Base-by-base conservation (phyloP, 64 coral and sea anemone species). In the Astreopora myriophthalma region DNA sequence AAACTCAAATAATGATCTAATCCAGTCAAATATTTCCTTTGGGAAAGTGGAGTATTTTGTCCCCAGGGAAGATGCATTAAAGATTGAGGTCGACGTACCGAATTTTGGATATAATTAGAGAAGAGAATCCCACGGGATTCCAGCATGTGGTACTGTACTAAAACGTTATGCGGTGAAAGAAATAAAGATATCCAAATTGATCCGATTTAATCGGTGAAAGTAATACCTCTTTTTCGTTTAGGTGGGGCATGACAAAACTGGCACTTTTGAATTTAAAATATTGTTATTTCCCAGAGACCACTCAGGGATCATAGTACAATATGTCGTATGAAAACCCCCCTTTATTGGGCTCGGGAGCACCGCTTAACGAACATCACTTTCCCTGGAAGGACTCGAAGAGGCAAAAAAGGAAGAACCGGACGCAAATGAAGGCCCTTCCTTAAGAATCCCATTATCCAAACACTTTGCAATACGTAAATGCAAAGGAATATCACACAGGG, bases 21-120 rank as follows among this genome's bases (percentile, higher is more conserved):
- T 34, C 32, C 57, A 83, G 79, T 38, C 79, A 38, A 23, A 83
- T 63, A 83, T 83, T 83, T 83, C 79, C 79, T 83, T 52, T 80
- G 48, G 14, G 31, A 29, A 76, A 78, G 17, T 32, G 20, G 29
- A 37, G 55, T 63, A 65, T 64, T 79, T 65, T 83, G 52, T 10
- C 57, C 29, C 16, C 52, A 62, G 57, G 52, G 52, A 34, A 5
- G 31, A 39, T 8, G 30, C 12, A 32, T 25, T 0, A 37, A 35
- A 55, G 12, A 34, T 61, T 51, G 32, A 26, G 20, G 24, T 64
- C 20, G 32, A 24, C 28, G 2, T 55, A 12, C 49, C 3, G 3
- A 55, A 55, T 16, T 16, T 16, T 55, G 16, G 10, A n/a, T n/a
- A 14, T 55, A 20, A 38, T 11, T n/a, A 73, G 14, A 17, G 70